These are phyloP conservation scores for Callosobruchus maculatus DNA, from an alignment of 2,888 invertebrate species.

Conservation along the genomic window DNA sequence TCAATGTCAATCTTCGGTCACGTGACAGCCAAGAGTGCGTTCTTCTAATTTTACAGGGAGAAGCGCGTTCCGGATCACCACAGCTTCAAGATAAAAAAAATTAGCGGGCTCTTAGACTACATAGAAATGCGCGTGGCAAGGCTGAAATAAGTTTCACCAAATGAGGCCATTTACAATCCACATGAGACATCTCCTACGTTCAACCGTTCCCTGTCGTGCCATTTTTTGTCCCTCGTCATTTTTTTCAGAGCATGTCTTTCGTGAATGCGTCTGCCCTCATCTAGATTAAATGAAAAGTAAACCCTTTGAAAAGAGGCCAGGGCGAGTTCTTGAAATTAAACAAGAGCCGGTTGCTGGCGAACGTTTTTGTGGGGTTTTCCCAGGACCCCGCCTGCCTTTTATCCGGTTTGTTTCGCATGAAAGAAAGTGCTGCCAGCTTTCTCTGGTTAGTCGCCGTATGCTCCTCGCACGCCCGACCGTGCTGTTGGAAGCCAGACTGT, in stretches of 20 bases:
- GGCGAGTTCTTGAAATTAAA: slow-evolving; percentile 11
- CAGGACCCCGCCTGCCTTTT: neutral
- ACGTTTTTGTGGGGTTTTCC: slow-evolving; percentile 6
- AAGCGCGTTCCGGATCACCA: too few relatives aligned
- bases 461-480: neutral
- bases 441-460: neutral
- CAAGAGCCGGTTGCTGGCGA: slow-evolving; percentile 2
- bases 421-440: neutral
- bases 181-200: neutral
- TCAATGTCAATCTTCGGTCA: too few relatives aligned
- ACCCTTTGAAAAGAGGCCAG: slow-evolving; percentile 25
- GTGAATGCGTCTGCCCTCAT: slow-evolving; percentile 22
- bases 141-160: neutral
- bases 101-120: too few relatives aligned
- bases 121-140: too few relatives aligned
- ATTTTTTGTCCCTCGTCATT: neutral
- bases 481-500: neutral
- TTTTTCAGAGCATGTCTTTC: neutral
- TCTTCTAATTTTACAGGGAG: too few relatives aligned
- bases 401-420: neutral
- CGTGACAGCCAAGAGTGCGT: too few relatives aligned
- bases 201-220: neutral
- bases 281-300: slow-evolving; percentile 39
- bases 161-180: neutral
- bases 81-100: too few relatives aligned